Evolutionary conservation across 2,797 vertebrate species (phyloP).

Genomic region (Acanthurus lineatus): DNA sequence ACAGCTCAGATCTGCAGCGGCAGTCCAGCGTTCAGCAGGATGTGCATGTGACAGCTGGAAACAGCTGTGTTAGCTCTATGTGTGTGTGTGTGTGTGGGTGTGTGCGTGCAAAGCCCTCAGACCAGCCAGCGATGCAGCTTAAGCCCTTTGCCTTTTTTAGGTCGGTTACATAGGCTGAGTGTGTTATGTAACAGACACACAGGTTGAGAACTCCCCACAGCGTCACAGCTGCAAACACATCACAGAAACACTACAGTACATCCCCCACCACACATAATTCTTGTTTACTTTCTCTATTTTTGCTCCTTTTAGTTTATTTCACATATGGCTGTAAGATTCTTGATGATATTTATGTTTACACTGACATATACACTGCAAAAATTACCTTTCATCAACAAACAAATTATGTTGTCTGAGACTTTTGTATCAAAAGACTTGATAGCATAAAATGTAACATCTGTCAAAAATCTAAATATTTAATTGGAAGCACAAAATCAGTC

Average conservation of each 20-base stretch:
- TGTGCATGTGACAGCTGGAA: slow-evolving; percentile 63
- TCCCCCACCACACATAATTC: not conserved
- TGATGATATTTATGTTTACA: not conserved
- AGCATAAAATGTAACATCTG: not conserved
- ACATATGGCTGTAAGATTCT: not conserved
- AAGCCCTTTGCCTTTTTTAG: slow-evolving; percentile 81
- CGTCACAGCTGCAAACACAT: slow-evolving; percentile 59
- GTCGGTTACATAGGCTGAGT: slow-evolving; percentile 73
- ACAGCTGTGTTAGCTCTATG: slow-evolving; percentile 55
- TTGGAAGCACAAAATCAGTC: not conserved
- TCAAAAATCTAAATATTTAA: not conserved
- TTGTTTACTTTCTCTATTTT: not conserved
- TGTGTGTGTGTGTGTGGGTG: not conserved
- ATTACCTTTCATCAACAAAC: not conserved
- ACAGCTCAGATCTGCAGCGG: slow-evolving; percentile 4
- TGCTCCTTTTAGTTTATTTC: not conserved
- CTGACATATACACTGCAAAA: not conserved
- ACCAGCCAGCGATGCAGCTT: slow-evolving; percentile 64
- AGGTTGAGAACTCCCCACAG: slow-evolving; percentile 71
- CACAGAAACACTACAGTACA: slow-evolving; percentile 46
- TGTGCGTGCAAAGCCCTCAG: slow-evolving; percentile 18
- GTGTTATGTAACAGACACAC: slow-evolving; percentile 74
- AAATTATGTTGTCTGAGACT: not conserved
- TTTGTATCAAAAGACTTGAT: not conserved
- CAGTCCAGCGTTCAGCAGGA: slow-evolving; percentile 20